Evolutionary conservation across 2,888 invertebrate genomes (phyloP), one percentile per base, ranked within the genome.

Genomic region (Loripinus fragilis): DNA sequence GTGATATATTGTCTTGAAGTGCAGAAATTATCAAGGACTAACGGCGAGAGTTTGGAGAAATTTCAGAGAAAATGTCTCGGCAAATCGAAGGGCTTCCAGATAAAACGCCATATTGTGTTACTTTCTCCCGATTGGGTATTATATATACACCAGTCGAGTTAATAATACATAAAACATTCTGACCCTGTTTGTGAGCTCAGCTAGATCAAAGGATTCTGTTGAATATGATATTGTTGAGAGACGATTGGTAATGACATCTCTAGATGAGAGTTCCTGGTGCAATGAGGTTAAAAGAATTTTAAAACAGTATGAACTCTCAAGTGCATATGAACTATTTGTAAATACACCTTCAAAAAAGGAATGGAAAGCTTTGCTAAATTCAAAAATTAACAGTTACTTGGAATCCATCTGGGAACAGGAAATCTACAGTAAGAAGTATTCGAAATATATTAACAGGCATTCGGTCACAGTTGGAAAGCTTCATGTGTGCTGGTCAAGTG

Each of bases 191-290:
- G 20, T 12, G 25, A 48, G 1, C 50, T 48, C 25, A 48, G 48
- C 8, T 48, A 48, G n/a, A 17, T 69, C 1, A 12, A 1, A 0
- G 12, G 23, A 30, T 30, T 38, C 38, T 10, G 17, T 68, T 15
- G 68, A 68, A 68, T n/a, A 2, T 25, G 20, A 20, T 2, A 10
- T 68, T 68, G 68, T 45, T n/a, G 25, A 42, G 28, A 68, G 68
- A 68, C 68, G 42, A 28, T 38, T 38, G 12, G 38, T 38, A 8
- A 38, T 38, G 38, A 38, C 5, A 38, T 5, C 5, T 38, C 5
- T 5, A 12, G 7, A 38, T 38, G 38, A 38, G 12, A 5, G 12
- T 12, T 8, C 7, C 38, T 38, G 38, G 38, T 38, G 5, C 12
- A 38, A 38, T 12, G 5, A 38, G 5, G 12, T 38, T 38, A 38